phyloP scores from a whole-genome alignment of 1,140 invertebrate genomes.

The Drosophila serrata region DNA sequence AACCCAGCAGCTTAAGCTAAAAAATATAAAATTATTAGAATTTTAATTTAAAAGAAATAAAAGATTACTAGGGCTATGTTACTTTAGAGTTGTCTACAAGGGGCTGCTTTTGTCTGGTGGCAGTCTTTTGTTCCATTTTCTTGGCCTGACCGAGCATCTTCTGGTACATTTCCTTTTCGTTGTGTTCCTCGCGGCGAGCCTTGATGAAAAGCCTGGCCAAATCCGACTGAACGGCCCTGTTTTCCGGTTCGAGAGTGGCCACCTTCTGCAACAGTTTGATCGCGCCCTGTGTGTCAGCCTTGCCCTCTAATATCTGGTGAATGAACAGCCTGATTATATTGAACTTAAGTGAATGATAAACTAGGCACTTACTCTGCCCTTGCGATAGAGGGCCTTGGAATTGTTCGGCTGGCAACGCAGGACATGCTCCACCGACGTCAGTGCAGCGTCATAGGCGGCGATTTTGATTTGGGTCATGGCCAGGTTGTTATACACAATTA shows the following conservation, averaged over 20 bases:
- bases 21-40: conserved; percentile 6
- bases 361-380: conserved; percentile 88
- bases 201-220: conserved; percentile 87
- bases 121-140: conserved; percentile 82
- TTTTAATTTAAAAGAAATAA: too few species aligned
- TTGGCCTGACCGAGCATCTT: conserved; percentile 88
- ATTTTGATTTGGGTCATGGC: conserved; percentile 95
- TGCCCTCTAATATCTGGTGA: conserved; percentile 88
- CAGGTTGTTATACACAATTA: conserved; percentile 95
- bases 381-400: conserved; percentile 95
- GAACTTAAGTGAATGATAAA: too few species aligned
- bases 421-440: conserved; percentile 92
- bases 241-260: conserved; percentile 87
- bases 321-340: neutral
- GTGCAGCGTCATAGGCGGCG: conserved; percentile 92
- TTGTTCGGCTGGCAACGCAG: conserved; percentile 93
- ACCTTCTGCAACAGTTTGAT: conserved; percentile 87
- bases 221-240: conserved; percentile 87
- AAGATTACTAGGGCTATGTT: neutral
- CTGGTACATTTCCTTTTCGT: conserved; percentile 88
- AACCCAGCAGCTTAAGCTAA: conserved; percentile 87
- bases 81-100: conserved; percentile 79
- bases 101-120: conserved; percentile 70
- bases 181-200: conserved; percentile 86
- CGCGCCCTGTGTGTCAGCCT: conserved; percentile 88